These are phyloP conservation scores for Cyprinodon brontotheroides DNA, from an alignment of 2,113 vertebrate genomes.

Conservation along the genomic window DNA sequence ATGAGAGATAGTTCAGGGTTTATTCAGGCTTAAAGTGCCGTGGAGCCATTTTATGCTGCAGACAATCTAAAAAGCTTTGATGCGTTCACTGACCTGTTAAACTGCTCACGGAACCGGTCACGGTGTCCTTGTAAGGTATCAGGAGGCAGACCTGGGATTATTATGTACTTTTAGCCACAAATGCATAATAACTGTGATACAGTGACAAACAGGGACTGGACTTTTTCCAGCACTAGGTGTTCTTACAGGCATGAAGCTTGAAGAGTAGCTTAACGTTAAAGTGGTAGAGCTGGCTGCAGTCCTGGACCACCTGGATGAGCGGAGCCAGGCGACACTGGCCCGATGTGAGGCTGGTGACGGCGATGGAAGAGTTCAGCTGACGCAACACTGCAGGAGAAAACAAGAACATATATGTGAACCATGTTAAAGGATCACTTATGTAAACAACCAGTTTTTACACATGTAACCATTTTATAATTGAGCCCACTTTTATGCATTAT, in stretches of 20 bases:
- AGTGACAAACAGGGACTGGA: not conserved
- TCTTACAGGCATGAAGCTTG: conserved; percentile 95
- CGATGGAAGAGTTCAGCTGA: conserved; percentile 95
- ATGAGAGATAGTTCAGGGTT: not conserved
- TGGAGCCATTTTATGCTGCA: conserved; percentile 32
- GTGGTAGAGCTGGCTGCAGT: conserved; percentile 97
- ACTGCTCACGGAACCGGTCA: conserved; percentile 96
- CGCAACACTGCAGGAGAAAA: conserved; percentile 84
- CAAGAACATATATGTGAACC: not conserved
- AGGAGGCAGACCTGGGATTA: conserved; percentile 85
- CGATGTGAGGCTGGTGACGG: conserved; percentile 90
- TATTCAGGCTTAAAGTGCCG: not conserved
- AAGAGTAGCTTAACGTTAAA: conserved; percentile 95
- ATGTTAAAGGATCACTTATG: not conserved
- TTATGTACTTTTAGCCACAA: not conserved
- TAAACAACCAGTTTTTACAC: not conserved
- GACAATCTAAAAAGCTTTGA: not conserved
- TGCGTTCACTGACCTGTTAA: conserved; percentile 85
- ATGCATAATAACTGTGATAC: not conserved
- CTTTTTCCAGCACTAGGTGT: not conserved
- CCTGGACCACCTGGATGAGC: conserved; percentile 96
- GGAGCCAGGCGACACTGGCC: conserved; percentile 96
- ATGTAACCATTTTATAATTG: not conserved
- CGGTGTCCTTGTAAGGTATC: conserved; percentile 96
- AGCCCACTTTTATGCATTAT: too few species aligned